Evolutionary conservation across 2,113 vertebrate species (phyloP).

Genomic region (Amblyornis subalaris): DNA sequence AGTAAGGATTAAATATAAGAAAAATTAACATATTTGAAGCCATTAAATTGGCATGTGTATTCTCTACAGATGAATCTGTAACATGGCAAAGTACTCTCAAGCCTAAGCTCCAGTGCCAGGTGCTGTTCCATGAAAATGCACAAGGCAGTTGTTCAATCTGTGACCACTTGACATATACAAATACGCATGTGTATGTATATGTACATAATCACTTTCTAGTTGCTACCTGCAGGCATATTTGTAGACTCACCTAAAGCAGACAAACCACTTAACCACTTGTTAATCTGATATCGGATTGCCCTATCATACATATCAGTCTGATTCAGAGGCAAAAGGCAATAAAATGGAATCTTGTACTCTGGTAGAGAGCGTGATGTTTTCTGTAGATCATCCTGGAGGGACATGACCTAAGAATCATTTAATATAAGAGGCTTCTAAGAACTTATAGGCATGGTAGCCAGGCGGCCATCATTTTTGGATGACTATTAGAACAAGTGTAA

Average conservation of each 20-base stretch:
- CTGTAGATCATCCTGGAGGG: not conserved
- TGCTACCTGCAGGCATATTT: not conserved
- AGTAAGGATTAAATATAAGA: not conserved
- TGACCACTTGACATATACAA: not conserved
- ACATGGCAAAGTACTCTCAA: not conserved
- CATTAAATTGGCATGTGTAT: not conserved
- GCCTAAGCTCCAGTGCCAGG: not conserved
- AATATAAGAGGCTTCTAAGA: not conserved
- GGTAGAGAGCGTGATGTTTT: not conserved
- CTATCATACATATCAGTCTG: not conserved
- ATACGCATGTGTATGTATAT: too few relatives aligned
- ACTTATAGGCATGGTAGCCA: not conserved
- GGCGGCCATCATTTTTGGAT: not conserved
- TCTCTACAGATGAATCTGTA: not conserved
- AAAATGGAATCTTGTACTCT: not conserved
- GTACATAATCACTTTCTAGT: not conserved
- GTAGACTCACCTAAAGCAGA: not conserved
- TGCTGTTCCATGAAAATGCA: not conserved
- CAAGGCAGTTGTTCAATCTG: not conserved
- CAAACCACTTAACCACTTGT: not conserved
- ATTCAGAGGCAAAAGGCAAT: not conserved
- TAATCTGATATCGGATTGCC: not conserved
- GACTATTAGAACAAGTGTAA: not conserved
- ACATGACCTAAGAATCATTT: not conserved
- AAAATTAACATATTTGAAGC: not conserved